Base-by-base conservation (phyloP, 2,888 invertebrate species). In the Acrobasis suavella region DNA sequence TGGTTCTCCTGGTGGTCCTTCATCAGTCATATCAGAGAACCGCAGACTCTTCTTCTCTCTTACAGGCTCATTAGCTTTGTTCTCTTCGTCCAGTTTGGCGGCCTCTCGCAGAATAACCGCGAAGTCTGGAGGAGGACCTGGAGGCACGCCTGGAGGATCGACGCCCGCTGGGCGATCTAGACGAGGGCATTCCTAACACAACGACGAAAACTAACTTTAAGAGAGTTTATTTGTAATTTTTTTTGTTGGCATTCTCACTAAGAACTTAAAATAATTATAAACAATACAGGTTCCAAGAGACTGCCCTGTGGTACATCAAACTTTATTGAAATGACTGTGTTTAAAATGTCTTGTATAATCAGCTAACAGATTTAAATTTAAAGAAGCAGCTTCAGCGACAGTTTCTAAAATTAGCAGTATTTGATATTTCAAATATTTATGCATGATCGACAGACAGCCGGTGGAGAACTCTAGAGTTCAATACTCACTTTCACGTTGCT, bases 111-210 rank as follows among this genome's bases (percentile, higher is more conserved):
- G 76, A 65, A 93, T 79, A 61, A 95, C 93, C 16, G 94, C 93
- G 42, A 96, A 91, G 80, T 96, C 95, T 0, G 96, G 96, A 0
- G 97, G 97, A 1, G 96, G 96, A 1, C 96, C 97, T 0, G 97
- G 96, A 0, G 98, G 98, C 9, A 97, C 97, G 2, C 98, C 97
- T 0, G 98, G 97, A 0, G 97, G 96, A 70, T 96, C 96, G 0
- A 90, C 67, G 0, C 93, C 91, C 2, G 77, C 68, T 1, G 92
- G 91, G 9, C 42, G 32, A 22, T 32, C 46, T 39, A 51, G 39
- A 39, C 51, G 39, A 39, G 32, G 32, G 2, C 6, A 50, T 17
- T 10, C 15, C 5, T 56, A 16, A 15, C n/a, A 32, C 54, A 6
- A 22, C 6, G 50, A 65, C 32, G 32, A 32, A 32, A 32, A 32